Percentiles rank a stretch among this genome's conserved stretches.
Conservation (phyloP, 2,888 invertebrate species). For the Galeopsomyia nigrocyanea region DNA sequence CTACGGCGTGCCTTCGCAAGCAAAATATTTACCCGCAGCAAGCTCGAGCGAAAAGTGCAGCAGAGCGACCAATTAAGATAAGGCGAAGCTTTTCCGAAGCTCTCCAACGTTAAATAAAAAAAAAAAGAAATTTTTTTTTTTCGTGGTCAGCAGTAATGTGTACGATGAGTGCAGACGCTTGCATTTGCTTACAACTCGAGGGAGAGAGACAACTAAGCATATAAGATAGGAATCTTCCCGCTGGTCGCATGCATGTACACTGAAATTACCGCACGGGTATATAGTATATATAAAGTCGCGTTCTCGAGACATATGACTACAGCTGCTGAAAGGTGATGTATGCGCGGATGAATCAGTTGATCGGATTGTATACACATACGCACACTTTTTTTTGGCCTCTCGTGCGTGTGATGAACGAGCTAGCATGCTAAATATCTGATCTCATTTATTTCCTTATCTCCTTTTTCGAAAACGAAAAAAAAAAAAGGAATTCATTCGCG, state of each 20-base stretch:
- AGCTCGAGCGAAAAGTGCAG: neutral
- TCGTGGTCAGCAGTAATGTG: neutral
- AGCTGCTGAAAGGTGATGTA: neutral
- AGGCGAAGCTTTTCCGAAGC: slow-evolving; percentile 3
- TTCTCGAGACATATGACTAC: slow-evolving; percentile 2
- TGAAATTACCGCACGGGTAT: neutral
- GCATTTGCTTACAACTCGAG: slow-evolving; percentile 7
- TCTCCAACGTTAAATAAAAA: neutral
- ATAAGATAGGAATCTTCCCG: slow-evolving; percentile 39
- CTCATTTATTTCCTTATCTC: too few species aligned
- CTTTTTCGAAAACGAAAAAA: too few species aligned
- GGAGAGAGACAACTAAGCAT: neutral
- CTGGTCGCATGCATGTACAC: slow-evolving; percentile 5
- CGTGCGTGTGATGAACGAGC: too few species aligned
- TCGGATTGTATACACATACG: neutral
- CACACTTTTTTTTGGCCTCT: neutral
- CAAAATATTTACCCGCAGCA: neutral
- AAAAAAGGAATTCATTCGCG: too few species aligned
- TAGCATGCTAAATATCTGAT: too few species aligned
- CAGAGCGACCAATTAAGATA: slow-evolving; percentile 21
- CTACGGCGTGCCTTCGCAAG: too few species aligned
- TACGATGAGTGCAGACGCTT: neutral
- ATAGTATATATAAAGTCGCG: neutral
- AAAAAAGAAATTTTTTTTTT: neutral
- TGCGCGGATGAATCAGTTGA: neutral